A percentile compares a stretch with the other conserved stretches of the same genome.
These are phyloP conservation scores for Pteruthius melanotis DNA, from an alignment of 2,113 vertebrate species.

Conservation along the genomic window DNA sequence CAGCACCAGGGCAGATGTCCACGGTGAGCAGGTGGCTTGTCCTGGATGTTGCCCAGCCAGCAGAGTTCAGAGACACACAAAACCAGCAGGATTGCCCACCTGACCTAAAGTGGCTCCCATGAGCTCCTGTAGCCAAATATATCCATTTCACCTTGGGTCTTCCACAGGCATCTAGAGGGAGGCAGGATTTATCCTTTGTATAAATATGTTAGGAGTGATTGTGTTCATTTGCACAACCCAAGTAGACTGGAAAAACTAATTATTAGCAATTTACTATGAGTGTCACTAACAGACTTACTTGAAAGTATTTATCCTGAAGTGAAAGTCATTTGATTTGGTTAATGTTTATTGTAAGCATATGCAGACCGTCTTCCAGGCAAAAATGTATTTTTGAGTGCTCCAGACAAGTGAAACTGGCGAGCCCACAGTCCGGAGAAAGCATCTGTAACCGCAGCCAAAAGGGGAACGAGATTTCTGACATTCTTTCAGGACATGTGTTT, in stretches of 20 bases:
- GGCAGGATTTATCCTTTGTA: background rate
- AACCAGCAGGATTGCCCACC: background rate
- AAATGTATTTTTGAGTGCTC: conserved; percentile 6
- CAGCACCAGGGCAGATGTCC: background rate
- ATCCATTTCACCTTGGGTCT: background rate
- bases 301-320: background rate
- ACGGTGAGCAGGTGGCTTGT: background rate
- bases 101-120: background rate
- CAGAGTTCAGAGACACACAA: background rate
- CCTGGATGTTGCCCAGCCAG: background rate
- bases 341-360: background rate
- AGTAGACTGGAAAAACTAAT: conserved; percentile 23
- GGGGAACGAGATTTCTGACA: conserved; percentile 11
- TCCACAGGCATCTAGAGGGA: background rate
- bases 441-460: conserved; percentile 17
- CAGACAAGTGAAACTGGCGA: background rate
- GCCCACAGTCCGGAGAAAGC: background rate
- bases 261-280: conserved; percentile 6
- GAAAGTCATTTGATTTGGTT: background rate
- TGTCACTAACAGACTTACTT: conserved; percentile 25
- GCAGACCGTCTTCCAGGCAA: background rate
- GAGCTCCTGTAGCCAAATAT: background rate
- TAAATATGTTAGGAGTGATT: conserved; percentile 16
- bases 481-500: conserved; percentile 5
- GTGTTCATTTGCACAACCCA: background rate